Evolutionary conservation across 2,888 invertebrate species (phyloP).

Genomic region (Poecilus cupreus): DNA sequence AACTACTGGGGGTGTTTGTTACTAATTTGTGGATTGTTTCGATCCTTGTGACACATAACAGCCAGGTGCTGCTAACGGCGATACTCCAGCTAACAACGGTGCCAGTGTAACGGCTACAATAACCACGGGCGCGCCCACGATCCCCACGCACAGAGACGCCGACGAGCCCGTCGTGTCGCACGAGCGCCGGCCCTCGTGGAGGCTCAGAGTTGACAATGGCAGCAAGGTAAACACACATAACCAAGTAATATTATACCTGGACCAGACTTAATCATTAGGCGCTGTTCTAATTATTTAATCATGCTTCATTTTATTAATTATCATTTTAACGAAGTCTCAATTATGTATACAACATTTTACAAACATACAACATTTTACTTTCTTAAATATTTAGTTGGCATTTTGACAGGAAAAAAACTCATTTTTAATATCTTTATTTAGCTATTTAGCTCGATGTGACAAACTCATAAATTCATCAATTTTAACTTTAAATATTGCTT

Average conservation of each 20-base stretch:
- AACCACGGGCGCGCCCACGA: slow-evolving; percentile 75
- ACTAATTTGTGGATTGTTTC: slow-evolving; percentile 14
- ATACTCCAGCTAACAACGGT: slow-evolving; percentile 66
- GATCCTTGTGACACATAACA: slow-evolving; percentile 65
- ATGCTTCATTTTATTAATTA: neutral
- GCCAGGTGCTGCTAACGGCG: slow-evolving; percentile 68
- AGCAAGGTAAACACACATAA: slow-evolving; percentile 82
- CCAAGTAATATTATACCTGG: no score
- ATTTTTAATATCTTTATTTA: no score
- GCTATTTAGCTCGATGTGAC: no score
- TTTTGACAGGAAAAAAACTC: no score
- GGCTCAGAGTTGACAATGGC: slow-evolving; percentile 88
- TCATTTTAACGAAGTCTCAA: neutral
- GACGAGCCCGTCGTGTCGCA: slow-evolving; percentile 70
- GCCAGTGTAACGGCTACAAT: slow-evolving; percentile 75
- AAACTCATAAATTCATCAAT: no score
- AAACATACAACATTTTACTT: slow-evolving; percentile 51
- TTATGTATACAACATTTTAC: slow-evolving; percentile 46
- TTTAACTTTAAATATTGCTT: no score
- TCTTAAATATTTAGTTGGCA: no score
- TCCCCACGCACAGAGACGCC: slow-evolving; percentile 70
- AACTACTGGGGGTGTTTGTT: neutral
- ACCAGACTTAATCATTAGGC: no score
- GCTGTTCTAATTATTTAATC: neutral
- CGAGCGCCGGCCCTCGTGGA: slow-evolving; percentile 94